Base-by-base conservation (phyloP, 2,113 vertebrate species). In the Rhea pennata region DNA sequence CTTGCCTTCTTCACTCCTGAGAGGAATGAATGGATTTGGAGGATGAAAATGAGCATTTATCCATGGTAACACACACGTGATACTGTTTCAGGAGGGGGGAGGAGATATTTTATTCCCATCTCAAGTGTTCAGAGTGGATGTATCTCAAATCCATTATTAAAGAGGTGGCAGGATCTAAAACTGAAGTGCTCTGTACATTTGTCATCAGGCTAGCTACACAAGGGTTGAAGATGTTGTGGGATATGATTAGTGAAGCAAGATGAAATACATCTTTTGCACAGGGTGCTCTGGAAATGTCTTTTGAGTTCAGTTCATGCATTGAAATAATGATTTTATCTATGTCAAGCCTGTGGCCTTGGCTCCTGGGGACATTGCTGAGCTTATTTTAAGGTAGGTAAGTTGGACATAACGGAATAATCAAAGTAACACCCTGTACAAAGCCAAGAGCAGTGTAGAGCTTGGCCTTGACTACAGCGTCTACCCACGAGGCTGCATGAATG, bases 401-500 rank as follows among this genome's bases (percentile, higher is more conserved):
- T 76, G 15, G 5, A 23, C 20, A 75, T 61, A 89, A 59, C 16
- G 29, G 31, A 85, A 14, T 46, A 58, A 31, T 58, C 31, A 9
- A 15, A 58, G 16, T 31, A 58, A 15, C 7, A 15, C 10, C 33
- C 42, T 0, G 0, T 44, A 40, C 56, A 69, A 53, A 71, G 69
- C 33, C 78, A 78, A 36, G 24, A 62, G 61, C 23, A 44, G 10
- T 1, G 1, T 27, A 46, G 66, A 67, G 29, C 51, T 84, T 5
- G 12, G 51, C 36, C 16, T 54, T 54, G 36, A 66, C 66, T 64
- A 23, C 42, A 50, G 20, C 58, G 61, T 2, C 16, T 4, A 53
- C 5, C 7, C 40, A 5, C 0, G 3, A 33, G 6, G 26, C 29
- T 80, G 12, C 27, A 9, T 23, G 66, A 75, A 58, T 62, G 11